Base-by-base conservation (phyloP, 2,797 vertebrate genomes). In the Menidia menidia region DNA sequence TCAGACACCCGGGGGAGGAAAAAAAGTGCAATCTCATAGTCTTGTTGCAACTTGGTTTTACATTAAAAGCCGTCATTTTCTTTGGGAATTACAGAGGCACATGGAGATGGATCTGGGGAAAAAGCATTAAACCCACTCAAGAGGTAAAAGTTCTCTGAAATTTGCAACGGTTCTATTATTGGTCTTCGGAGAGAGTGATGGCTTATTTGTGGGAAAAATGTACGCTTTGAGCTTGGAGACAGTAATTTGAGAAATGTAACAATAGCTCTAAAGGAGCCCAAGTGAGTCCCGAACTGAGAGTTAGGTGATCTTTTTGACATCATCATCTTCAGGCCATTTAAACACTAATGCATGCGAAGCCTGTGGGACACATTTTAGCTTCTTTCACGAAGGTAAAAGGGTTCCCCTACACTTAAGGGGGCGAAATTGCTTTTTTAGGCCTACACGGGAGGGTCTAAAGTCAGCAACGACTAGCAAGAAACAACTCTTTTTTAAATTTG, bases 101-200 rank as follows among this genome's bases (percentile, higher is more conserved):
- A 43, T 16, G 43, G 62, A 35, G 61, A 50, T 47, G 62, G 45
- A 71, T 64, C 56, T 4, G n/a, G 47, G 12, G 19, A 32, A 50
- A 16, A 64, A 55, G 45, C 75, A 77, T 68, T 62, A 58, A 51
- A 76, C 10, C 47, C 64, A 72, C 11, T 76, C 47, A 41, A 25
- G 68, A 71, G 64, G 44, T 60, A 60, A 33, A 75, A 54, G 64
- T 69, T 69, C 60, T 53, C 55, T 60, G 51, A 19, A 58, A 41
- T 53, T 48, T 53, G 44, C 14, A 15, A 55, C 56, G 63, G 33
- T 52, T 75, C 30, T 33, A 43, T 64, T 75, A 13, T 3, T 15
- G n/a, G 10, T 32, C n/a, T 15, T 60, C 25, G 31, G 15, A 41
- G 44, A 57, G 51, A 30, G 13, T 0, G 55, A 43, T n/a, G 12